Evolutionary conservation across 2,113 vertebrate species (phyloP), one percentile per base, ranked within the genome.

Genomic region (Vulpes vulpes): DNA sequence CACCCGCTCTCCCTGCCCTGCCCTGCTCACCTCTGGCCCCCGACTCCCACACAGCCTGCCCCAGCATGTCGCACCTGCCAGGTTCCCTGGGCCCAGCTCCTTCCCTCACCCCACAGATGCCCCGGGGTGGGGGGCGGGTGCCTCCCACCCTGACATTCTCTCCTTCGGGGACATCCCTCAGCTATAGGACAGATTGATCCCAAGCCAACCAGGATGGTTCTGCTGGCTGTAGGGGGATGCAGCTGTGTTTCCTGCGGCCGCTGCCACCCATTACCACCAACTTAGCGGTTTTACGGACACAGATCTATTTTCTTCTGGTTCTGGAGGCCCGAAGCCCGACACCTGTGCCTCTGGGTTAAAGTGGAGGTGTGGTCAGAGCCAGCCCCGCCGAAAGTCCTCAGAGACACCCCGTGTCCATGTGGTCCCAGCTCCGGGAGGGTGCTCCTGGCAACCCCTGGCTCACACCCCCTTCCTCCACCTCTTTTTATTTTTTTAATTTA

Each of bases 221-320:
- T 89, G 90, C 32, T 25, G 25, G 55, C 0, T 17, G 78, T 27
- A 23, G 15, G 23, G 43, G 6, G 0, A 25, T 11, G 8, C 14
- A 57, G 15, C 19, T 38, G 25, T 11, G 32, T 3, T 16, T 30
- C 19, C 38, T 0, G 1, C 0, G 23, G 60, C 60, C 0, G 0
- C 49, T 30, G n/a, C 43, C 25, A 53, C 78, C 1, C 35, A 10
- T 0, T 49, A 38, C 27, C 30, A 16, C 23, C 64, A 15, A 16
- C 10, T 10, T 2, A 9, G 32, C 7, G 49, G 49, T n/a, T 32
- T 27, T 23, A 22, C 17, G 4, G 8, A 17, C 11, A 22, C 51
- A 20, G 15, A 2, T 5, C 17, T 60, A 43, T 1, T 62, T 20
- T 25, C 32, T 55, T n/a, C 53, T 27, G 3, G 23, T 10, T 59